phyloP scores from a whole-genome alignment of 1,140 invertebrate species.

The Tigriopus japonicus region DNA sequence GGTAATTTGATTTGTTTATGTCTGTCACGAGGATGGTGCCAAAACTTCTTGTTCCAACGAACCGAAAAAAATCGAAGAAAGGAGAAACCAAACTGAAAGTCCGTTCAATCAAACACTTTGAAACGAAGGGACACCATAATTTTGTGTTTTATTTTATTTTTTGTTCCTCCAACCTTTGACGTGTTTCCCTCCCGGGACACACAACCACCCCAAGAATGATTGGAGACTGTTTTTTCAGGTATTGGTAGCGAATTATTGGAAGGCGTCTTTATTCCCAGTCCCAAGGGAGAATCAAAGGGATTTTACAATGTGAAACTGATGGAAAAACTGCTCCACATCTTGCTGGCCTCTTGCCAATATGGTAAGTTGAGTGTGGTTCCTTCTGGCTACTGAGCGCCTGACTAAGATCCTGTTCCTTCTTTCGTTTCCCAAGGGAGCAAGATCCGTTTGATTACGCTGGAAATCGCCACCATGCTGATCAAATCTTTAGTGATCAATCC shows the following conservation, averaged over 20 bases:
- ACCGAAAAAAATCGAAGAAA: no score
- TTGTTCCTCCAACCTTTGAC: no score
- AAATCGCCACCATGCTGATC: conserved; percentile 61
- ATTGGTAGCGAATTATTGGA: neutral
- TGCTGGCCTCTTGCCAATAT: neutral
- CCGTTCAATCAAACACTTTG: no score
- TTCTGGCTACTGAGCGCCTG: neutral
- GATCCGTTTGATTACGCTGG: conserved; percentile 75
- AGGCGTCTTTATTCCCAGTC: neutral
- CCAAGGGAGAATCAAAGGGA: neutral
- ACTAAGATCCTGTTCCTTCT: neutral
- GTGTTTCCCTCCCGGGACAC: no score
- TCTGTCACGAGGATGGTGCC: no score
- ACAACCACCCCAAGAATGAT: no score
- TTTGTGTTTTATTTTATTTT: no score
- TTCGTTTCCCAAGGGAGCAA: conserved; percentile 31
- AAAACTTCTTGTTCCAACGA: no score
- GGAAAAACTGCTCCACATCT: neutral
- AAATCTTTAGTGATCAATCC: conserved; percentile 29
- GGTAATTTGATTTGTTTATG: no score
- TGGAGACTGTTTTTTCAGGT: neutral
- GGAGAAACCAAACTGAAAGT: no score
- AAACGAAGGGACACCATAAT: no score
- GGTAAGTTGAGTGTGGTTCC: neutral
- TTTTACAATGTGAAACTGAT: neutral